A percentile compares a stretch with the other conserved stretches of the same genome.
phyloP scores from a whole-genome alignment of 2,888 invertebrate species.

The Patella depressa region DNA sequence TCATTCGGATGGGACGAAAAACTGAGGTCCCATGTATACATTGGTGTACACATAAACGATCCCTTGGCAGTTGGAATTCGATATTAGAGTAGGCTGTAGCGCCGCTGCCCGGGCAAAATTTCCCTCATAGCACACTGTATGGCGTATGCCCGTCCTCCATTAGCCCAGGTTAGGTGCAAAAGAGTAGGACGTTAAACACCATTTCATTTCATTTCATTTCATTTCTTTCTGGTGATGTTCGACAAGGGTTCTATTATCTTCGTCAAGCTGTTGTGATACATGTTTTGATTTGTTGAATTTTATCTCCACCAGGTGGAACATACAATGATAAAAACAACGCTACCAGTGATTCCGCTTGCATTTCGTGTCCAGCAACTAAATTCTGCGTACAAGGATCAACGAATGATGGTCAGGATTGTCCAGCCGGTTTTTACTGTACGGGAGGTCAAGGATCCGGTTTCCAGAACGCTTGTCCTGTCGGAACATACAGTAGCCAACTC shows the following conservation, averaged over 20 bases:
- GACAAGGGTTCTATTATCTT: background rate
- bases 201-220: no score
- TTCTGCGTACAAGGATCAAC: constrained; percentile 54
- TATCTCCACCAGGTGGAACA: constrained; percentile 55
- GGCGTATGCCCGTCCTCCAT: no score
- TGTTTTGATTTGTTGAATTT: background rate
- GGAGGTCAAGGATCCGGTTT: constrained; percentile 52
- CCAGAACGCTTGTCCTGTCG: constrained; percentile 65
- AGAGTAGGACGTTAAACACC: no score
- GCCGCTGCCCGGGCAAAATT: no score
- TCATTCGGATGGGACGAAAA: no score
- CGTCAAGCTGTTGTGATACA: background rate
- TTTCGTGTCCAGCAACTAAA: constrained; percentile 51
- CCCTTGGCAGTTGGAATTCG: no score
- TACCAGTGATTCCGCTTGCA: constrained; percentile 47
- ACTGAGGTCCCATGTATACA: no score
- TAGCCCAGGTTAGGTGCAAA: no score
- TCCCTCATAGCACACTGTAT: no score
- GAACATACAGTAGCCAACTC: constrained; percentile 58
- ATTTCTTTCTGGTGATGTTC: background rate
- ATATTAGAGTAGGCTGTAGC: no score
- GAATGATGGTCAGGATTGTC: constrained; percentile 47
- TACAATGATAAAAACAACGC: constrained; percentile 55
- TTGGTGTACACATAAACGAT: no score
- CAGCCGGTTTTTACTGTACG: constrained; percentile 62